Evolutionary conservation across 2,113 vertebrate species (phyloP).

Genomic region (Hemiscyllium ocellatum): DNA sequence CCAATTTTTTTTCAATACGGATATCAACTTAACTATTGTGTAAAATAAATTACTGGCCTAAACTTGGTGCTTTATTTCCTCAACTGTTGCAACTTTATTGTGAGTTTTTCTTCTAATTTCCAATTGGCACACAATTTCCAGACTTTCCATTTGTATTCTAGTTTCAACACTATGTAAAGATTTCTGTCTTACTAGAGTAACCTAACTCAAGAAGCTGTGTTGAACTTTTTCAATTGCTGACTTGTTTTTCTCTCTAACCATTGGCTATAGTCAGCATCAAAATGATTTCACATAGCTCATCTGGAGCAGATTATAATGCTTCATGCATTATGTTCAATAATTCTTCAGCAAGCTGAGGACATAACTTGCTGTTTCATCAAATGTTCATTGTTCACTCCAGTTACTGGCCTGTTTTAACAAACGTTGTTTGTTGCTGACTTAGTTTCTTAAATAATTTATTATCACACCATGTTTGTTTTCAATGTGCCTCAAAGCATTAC

Average conservation of each 20-base stretch:
- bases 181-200: neutral
- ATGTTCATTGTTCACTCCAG: neutral
- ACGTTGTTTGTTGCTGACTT: neutral
- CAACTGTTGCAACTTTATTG: neutral
- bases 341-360: neutral
- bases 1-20: neutral
- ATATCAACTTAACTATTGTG: neutral
- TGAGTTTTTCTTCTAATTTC: neutral
- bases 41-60: neutral
- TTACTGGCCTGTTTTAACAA: neutral
- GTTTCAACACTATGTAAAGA: neutral
- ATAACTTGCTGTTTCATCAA: neutral
- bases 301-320: neutral
- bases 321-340: neutral
- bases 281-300: neutral
- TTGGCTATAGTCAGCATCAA: neutral
- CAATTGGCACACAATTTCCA: neutral
- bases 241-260: neutral
- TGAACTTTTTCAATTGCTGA: neutral
- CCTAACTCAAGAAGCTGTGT: neutral
- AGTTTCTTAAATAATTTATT: conserved; percentile 16
- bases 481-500: neutral
- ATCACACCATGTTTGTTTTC: neutral
- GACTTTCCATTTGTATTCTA: neutral
- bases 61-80: neutral